Percentiles rank a stretch among this genome's conserved stretches.
Conservation (phyloP, 2,113 vertebrate genomes). For the Grammomys dolichurus region DNA sequence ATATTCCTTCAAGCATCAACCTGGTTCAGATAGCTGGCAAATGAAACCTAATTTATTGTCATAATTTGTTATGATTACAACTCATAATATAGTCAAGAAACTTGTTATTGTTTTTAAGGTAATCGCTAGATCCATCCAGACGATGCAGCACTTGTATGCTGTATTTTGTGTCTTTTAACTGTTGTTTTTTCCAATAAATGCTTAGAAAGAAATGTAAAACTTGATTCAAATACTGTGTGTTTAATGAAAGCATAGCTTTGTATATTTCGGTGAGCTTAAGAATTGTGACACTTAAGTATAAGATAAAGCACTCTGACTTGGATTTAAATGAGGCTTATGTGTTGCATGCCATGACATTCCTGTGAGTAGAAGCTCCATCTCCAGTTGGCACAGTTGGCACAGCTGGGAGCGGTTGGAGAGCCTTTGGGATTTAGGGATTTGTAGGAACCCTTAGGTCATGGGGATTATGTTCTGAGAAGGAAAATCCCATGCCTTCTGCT, state of each 20-base stretch:
- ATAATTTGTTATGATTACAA: constrained; percentile 38
- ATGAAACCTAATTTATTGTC: constrained; percentile 1
- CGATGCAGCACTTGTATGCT: neutral
- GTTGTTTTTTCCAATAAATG: neutral
- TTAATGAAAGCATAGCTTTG: constrained; percentile 40
- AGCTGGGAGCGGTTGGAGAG: neutral
- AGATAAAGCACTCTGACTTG: neutral
- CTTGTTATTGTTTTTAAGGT: neutral
- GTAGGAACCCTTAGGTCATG: neutral
- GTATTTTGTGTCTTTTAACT: neutral
- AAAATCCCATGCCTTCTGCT: neutral
- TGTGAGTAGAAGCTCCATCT: no score
- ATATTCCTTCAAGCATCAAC: neutral
- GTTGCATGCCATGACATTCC: neutral
- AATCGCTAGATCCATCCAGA: neutral
- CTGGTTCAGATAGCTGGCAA: constrained; percentile 3
- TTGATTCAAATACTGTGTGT: neutral
- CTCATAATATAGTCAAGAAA: constrained; percentile 16
- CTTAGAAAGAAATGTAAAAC: constrained; percentile 12
- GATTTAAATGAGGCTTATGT: neutral
- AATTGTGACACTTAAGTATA: neutral
- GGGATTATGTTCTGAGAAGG: neutral
- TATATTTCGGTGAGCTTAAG: neutral
- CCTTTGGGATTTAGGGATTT: neutral
- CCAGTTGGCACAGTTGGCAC: neutral